These are phyloP conservation scores for Rhabdomys pumilio DNA, from an alignment of 2,797 vertebrate genomes.

Conservation along the genomic window DNA sequence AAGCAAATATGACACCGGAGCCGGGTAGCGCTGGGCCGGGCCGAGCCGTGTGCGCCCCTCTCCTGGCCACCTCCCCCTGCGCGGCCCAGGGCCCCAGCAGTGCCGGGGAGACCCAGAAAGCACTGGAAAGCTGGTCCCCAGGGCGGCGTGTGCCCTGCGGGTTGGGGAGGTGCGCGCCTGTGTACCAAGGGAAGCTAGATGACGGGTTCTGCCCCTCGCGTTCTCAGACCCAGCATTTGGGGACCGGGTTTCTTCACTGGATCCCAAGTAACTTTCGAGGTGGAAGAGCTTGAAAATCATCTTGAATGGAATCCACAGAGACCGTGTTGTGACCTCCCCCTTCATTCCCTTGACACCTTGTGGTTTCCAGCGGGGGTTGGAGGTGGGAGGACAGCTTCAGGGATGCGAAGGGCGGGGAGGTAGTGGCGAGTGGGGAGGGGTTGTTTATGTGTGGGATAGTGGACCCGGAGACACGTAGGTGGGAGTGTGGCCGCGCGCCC, in stretches of 20 bases:
- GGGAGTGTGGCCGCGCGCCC: conserved; percentile 57
- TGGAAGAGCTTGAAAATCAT: conserved; percentile 67
- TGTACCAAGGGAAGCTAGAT: not conserved
- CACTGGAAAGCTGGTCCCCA: conserved; percentile 32
- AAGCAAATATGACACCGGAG: conserved; percentile 3
- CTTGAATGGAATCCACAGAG: conserved; percentile 38
- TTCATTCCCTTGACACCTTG: conserved; percentile 33
- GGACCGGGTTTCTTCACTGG: conserved; percentile 63
- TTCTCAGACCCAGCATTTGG: conserved; percentile 61
- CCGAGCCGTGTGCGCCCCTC: conserved; percentile 49
- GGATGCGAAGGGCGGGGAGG: conserved; percentile 28
- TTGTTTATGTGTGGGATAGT: conserved; percentile 73
- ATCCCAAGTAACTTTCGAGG: conserved; percentile 85
- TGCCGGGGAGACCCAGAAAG: conserved; percentile 65
- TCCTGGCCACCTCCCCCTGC: conserved; percentile 68
- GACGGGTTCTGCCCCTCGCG: not conserved
- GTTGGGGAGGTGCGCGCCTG: conserved; percentile 41
- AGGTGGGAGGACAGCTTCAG: conserved; percentile 9
- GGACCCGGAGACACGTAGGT: conserved; percentile 43
- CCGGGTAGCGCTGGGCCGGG: conserved; percentile 30
- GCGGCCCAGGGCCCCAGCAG: conserved; percentile 69
- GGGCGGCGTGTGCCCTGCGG: conserved; percentile 32
- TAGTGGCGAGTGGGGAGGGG: conserved; percentile 39
- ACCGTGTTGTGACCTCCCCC: not conserved
- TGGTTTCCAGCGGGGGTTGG: conserved; percentile 33